Percentiles rank a stretch among this genome's conserved stretches.
Evolutionary conservation across 2,888 invertebrate species (phyloP).

Genomic region (Terebella lapidaria): DNA sequence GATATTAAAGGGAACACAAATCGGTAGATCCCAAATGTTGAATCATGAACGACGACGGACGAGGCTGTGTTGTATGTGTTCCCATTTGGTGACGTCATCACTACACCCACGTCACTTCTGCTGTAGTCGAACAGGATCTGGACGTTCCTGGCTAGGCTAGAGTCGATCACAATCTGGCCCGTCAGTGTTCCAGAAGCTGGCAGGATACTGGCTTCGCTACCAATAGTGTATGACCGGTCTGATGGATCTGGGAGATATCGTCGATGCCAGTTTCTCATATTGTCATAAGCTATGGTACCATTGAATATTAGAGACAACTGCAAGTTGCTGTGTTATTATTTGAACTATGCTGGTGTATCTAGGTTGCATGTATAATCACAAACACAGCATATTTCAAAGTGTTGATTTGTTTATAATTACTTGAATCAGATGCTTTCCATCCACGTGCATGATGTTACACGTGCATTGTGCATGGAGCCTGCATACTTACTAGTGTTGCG

Average conservation of each 20-base stretch:
- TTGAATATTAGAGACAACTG: too few relatives aligned
- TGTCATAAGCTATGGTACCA: too few relatives aligned
- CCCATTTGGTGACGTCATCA: conserved; percentile 14
- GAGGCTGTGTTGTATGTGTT: background rate
- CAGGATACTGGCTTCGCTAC: conserved; percentile 6
- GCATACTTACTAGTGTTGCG: conserved; percentile 14
- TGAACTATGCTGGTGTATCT: too few relatives aligned
- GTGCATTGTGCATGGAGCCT: too few relatives aligned
- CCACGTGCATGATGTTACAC: too few relatives aligned
- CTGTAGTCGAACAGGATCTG: conserved; percentile 18
- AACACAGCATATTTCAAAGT: too few relatives aligned
- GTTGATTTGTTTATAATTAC: too few relatives aligned
- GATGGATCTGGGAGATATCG: conserved; percentile 11
- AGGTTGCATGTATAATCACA: too few relatives aligned
- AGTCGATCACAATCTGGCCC: conserved; percentile 59
- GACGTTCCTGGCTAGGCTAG: conserved; percentile 51
- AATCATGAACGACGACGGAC: conserved; percentile 2
- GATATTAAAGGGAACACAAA: conserved; percentile 5
- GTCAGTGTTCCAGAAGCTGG: too few relatives aligned
- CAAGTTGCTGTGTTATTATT: too few relatives aligned
- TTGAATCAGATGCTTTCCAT: too few relatives aligned
- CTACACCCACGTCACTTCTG: background rate
- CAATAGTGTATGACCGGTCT: conserved; percentile 8
- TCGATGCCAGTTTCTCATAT: too few relatives aligned
- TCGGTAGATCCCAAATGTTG: conserved; percentile 9